These are phyloP conservation scores for Haliclystus octoradiatus DNA, from an alignment of 30 jellyfish, hydroid and myxozoan genomes.

Conservation along the genomic window DNA sequence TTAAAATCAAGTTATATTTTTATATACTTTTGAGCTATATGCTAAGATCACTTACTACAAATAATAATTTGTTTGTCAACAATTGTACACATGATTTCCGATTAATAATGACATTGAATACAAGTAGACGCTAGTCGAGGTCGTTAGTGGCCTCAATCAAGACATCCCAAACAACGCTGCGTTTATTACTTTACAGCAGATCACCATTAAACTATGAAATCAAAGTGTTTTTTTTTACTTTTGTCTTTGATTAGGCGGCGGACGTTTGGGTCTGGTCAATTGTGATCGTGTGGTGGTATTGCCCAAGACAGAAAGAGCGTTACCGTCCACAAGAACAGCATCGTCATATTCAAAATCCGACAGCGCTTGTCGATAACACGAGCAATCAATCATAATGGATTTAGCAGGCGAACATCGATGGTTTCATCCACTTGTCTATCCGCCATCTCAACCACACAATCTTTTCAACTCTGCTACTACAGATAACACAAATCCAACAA, in stretches of 20 bases:
- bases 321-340: no score
- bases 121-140: background rate
- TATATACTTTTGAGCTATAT: no score
- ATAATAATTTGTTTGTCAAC: background rate
- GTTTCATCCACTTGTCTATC: conserved; percentile 69
- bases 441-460: conserved; percentile 32
- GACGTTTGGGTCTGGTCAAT: no score
- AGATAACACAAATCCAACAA: background rate
- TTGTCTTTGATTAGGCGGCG: no score
- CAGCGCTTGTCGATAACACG: no score
- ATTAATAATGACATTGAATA: conserved; percentile 33
- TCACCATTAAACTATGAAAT: no score
- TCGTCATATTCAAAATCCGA: no score
- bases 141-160: background rate
- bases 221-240: no score
- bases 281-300: no score
- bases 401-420: conserved; percentile 48
- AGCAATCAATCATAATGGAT: background rate
- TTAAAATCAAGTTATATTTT: background rate
- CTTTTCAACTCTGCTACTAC: conserved; percentile 5
- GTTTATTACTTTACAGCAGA: background rate
- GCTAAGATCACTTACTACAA: no score
- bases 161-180: background rate
- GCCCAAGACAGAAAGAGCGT: no score
- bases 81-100: conserved; percentile 61